phyloP scores from a whole-genome alignment of 2,113 vertebrate genomes.

The Regulus satrapa region DNA sequence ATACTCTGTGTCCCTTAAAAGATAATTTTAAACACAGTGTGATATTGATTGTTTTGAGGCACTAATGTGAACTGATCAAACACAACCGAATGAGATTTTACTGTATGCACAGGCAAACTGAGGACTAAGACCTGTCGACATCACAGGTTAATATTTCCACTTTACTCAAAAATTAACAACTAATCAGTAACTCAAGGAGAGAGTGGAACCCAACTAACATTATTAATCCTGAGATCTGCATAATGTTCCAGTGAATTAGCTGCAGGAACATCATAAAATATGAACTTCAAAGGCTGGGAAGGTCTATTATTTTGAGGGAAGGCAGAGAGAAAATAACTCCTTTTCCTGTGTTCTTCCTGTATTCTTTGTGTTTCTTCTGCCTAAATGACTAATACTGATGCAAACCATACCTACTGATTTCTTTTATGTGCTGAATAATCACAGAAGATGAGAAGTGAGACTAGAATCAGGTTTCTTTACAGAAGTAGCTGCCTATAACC shows the following conservation, averaged over 20 bases:
- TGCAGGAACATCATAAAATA: neutral
- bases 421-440: neutral
- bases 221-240: neutral
- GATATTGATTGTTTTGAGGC: constrained; percentile 55
- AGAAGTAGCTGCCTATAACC: neutral
- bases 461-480: neutral
- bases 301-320: neutral
- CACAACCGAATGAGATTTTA: neutral
- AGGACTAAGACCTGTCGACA: neutral
- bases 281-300: neutral
- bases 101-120: neutral
- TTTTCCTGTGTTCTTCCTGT: neutral
- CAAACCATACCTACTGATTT: neutral
- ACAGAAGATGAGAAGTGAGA: neutral
- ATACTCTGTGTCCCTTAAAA: constrained; percentile 40
- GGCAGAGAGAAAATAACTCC: neutral
- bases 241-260: neutral
- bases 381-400: neutral
- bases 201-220: neutral
- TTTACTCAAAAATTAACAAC: neutral
- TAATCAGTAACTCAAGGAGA: neutral
- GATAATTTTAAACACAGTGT: constrained; percentile 65
- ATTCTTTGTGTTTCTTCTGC: neutral
- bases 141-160: neutral
- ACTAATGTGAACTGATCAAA: constrained; percentile 44